These are phyloP conservation scores for Sorex araneus DNA, from an alignment of 2,113 vertebrate species.

Conservation along the genomic window DNA sequence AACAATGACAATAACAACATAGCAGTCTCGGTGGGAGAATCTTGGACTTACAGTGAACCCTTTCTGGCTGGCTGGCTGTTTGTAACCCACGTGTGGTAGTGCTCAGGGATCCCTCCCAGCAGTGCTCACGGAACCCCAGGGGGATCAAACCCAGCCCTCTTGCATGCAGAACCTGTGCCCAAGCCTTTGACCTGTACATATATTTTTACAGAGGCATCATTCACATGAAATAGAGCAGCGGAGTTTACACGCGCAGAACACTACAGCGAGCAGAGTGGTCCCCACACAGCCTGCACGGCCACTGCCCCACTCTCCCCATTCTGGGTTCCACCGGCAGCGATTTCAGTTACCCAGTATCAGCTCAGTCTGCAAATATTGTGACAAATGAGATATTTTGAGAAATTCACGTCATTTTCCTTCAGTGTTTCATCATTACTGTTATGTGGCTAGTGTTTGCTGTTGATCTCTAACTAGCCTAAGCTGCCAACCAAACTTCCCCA, in stretches of 20 bases:
- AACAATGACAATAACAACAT: background rate
- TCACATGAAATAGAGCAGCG: background rate
- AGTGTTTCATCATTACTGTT: background rate
- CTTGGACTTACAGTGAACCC: background rate
- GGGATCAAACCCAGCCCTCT: no score
- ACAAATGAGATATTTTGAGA: background rate
- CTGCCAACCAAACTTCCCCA: background rate
- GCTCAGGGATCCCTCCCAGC: no score
- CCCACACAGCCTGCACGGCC: no score
- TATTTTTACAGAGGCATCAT: slow-evolving; percentile 8
- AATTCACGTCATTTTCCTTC: background rate
- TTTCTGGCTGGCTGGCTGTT: background rate
- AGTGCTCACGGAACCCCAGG: no score
- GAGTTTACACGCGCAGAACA: no score
- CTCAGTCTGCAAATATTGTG: background rate
- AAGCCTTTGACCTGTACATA: no score
- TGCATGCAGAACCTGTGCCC: no score
- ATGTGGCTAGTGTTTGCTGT: background rate
- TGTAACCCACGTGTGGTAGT: no score
- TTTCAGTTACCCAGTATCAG: background rate
- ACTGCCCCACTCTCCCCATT: background rate
- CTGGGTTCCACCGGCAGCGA: background rate
- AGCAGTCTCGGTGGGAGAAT: background rate
- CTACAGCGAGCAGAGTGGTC: no score
- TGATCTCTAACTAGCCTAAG: background rate